Evolutionary conservation across 2,797 vertebrate genomes (phyloP).

Genomic region (Euphonia xanthogaster): DNA sequence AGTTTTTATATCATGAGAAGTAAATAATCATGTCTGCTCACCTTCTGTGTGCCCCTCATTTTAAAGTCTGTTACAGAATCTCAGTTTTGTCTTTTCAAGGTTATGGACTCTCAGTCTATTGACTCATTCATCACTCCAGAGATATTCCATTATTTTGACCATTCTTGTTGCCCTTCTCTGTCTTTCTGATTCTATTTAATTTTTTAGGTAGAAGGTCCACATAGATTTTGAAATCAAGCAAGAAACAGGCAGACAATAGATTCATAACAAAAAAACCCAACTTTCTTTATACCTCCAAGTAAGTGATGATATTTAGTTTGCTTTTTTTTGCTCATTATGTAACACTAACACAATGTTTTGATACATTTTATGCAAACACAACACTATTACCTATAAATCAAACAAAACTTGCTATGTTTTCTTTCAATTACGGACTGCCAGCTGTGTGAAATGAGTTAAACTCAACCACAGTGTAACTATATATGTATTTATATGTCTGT

Average conservation of each 20-base stretch:
- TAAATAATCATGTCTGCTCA: background rate
- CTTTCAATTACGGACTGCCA: background rate
- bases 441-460: background rate
- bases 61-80: background rate
- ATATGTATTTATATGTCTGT: too few species aligned
- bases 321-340: background rate
- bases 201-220: background rate
- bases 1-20: background rate
- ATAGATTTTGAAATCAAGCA: background rate
- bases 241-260: background rate
- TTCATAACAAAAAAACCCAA: fast-evolving
- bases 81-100: slow-evolving; percentile 27
- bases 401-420: fast-evolving
- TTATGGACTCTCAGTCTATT: background rate
- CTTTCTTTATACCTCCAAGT: background rate
- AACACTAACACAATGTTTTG: background rate
- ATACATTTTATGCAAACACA: background rate
- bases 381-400: background rate
- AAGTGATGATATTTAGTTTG: background rate
- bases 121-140: slow-evolving; percentile 10
- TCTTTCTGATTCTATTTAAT: background rate
- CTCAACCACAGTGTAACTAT: background rate
- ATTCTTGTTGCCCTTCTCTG: background rate
- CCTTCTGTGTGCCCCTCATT: background rate
- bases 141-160: background rate